These are phyloP conservation scores for Corvus cornix DNA, from an alignment of 2,113 vertebrate species.

Conservation along the genomic window DNA sequence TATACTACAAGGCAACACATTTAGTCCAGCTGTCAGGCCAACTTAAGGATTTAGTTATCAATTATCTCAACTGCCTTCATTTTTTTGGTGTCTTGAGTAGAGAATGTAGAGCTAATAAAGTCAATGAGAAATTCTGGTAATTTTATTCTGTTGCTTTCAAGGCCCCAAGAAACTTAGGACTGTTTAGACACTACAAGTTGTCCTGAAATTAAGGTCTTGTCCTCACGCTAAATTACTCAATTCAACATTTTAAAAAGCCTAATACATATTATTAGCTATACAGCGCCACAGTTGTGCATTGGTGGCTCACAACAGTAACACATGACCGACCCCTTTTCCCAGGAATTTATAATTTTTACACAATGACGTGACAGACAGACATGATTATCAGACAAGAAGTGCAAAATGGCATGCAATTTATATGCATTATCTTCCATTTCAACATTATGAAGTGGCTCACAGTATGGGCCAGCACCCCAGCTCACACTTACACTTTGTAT, in stretches of 20 bases:
- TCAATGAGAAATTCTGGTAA: background rate
- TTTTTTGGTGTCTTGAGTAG: background rate
- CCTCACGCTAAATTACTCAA: background rate
- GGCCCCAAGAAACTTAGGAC: background rate
- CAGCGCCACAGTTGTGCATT: background rate
- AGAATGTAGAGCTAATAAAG: background rate
- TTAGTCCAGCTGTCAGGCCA: background rate
- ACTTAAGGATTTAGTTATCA: background rate
- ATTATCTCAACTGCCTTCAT: background rate
- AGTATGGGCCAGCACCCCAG: background rate
- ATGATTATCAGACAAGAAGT: slow-evolving; percentile 21
- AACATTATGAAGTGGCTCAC: background rate
- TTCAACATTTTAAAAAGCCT: background rate
- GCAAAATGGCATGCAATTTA: slow-evolving; percentile 38
- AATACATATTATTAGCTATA: background rate
- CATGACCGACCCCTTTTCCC: background rate
- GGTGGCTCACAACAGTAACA: slow-evolving; percentile 20
- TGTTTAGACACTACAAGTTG: background rate
- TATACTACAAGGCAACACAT: background rate
- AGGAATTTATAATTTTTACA: slow-evolving; percentile 7
- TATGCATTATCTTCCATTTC: slow-evolving; percentile 6
- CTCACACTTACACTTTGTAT: background rate
- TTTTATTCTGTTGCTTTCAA: background rate
- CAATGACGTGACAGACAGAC: background rate
- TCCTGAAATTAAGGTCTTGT: background rate